Evolutionary conservation across 2,113 vertebrate species (phyloP).

Genomic region (Phasianus colchicus): DNA sequence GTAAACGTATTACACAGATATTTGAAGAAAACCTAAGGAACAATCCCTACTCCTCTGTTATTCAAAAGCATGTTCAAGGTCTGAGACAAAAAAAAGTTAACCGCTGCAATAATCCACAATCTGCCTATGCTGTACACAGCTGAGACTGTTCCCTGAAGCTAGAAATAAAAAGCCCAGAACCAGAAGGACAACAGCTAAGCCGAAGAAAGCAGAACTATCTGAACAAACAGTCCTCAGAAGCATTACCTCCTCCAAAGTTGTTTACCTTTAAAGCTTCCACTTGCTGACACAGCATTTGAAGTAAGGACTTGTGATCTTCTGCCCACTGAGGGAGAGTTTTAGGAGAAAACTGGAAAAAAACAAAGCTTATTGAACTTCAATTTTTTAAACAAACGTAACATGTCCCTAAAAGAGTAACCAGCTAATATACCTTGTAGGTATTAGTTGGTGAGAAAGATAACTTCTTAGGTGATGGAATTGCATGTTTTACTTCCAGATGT

Average conservation of each 20-base stretch:
- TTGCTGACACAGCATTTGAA: constrained; percentile 95
- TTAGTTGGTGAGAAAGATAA: constrained; percentile 88
- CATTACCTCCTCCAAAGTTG: neutral
- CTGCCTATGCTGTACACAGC: neutral
- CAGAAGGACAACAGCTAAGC: neutral
- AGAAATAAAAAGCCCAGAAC: neutral
- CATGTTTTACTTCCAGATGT: constrained; percentile 87
- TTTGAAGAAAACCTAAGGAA: neutral
- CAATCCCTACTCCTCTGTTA: neutral
- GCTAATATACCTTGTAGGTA: constrained; percentile 83
- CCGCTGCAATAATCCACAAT: neutral
- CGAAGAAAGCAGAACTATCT: neutral
- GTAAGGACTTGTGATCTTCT: constrained; percentile 92
- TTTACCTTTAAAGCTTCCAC: constrained; percentile 95
- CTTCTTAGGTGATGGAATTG: constrained; percentile 87
- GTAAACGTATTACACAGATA: neutral
- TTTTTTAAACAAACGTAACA: neutral
- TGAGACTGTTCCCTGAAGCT: neutral
- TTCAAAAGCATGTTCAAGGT: neutral
- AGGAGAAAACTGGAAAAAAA: constrained; percentile 86
- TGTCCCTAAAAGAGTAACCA: neutral
- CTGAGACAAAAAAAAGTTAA: neutral
- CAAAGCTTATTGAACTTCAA: neutral
- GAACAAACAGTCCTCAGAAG: neutral
- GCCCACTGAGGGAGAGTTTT: constrained; percentile 94